Evolutionary conservation across 2,888 invertebrate genomes (phyloP).

Genomic region (Archaeoteleia sp.): DNA sequence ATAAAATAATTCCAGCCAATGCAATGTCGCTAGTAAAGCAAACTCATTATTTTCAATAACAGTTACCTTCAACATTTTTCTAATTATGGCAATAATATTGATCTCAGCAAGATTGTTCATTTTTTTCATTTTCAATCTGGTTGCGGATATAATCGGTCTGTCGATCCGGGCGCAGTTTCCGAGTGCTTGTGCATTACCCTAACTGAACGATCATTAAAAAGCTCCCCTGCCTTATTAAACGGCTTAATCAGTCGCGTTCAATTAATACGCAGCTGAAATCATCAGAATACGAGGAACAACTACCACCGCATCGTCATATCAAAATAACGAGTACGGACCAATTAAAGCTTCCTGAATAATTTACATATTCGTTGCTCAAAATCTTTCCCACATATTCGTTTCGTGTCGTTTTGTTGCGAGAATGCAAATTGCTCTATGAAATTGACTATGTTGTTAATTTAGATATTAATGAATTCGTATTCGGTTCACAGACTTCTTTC

Average conservation of each 20-base stretch:
- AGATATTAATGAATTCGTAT: slow-evolving; percentile 14
- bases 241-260: slow-evolving; percentile 10
- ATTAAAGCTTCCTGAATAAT: too few species aligned
- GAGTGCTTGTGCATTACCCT: slow-evolving; percentile 1
- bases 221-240: slow-evolving; percentile 16
- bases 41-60: too few species aligned
- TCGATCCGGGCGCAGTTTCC: slow-evolving; percentile 1
- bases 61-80: too few species aligned
- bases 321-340: background rate
- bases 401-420: too few species aligned
- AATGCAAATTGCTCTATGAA: too few species aligned
- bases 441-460: background rate
- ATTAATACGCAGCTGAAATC: slow-evolving; percentile 15
- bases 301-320: background rate
- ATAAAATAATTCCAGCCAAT: too few species aligned
- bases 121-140: slow-evolving; percentile 3
- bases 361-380: too few species aligned
- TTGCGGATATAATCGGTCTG: slow-evolving; percentile 9
- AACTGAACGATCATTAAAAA: slow-evolving; percentile 18
- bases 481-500: slow-evolving; percentile 1
- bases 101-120: background rate
- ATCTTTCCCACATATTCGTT: too few species aligned
- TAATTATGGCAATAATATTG: background rate
- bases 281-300: too few species aligned
- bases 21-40: too few species aligned